These are phyloP conservation scores for Cervus canadensis DNA, from an alignment of 2,113 vertebrate genomes.

Conservation along the genomic window DNA sequence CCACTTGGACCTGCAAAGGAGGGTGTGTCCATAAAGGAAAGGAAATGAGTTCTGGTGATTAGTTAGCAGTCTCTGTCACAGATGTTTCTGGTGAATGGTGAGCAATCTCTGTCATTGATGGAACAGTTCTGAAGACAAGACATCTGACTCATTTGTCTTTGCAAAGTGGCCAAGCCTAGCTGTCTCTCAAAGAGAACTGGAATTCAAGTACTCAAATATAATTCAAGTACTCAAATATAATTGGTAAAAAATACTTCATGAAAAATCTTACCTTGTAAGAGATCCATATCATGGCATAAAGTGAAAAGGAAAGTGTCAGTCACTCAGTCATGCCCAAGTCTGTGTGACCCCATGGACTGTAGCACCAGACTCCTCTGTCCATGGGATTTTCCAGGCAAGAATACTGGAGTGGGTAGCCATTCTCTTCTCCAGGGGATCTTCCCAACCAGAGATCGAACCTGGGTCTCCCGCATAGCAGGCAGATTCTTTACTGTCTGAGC, in stretches of 20 bases:
- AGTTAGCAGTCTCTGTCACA: neutral
- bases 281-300: neutral
- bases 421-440: neutral
- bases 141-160: neutral
- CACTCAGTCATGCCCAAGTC: neutral
- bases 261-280: neutral
- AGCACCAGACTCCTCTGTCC: neutral
- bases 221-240: neutral
- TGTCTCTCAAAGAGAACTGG: neutral
- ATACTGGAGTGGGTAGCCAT: neutral
- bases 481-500: neutral
- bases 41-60: neutral
- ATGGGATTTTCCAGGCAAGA: neutral
- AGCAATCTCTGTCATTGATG: neutral
- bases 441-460: neutral
- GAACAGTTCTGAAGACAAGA: conserved; percentile 4
- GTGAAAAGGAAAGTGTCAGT: neutral
- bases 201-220: neutral
- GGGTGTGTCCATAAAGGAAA: neutral
- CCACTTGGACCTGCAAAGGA: neutral
- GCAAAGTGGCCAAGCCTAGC: neutral
- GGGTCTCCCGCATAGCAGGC: neutral
- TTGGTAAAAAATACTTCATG: neutral
- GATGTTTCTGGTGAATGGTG: neutral
- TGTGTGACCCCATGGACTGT: neutral